Percentiles rank a stretch among this genome's conserved stretches.
These are phyloP conservation scores for Chionodraco myersi DNA, from an alignment of 2,113 vertebrate genomes.

Conservation along the genomic window DNA sequence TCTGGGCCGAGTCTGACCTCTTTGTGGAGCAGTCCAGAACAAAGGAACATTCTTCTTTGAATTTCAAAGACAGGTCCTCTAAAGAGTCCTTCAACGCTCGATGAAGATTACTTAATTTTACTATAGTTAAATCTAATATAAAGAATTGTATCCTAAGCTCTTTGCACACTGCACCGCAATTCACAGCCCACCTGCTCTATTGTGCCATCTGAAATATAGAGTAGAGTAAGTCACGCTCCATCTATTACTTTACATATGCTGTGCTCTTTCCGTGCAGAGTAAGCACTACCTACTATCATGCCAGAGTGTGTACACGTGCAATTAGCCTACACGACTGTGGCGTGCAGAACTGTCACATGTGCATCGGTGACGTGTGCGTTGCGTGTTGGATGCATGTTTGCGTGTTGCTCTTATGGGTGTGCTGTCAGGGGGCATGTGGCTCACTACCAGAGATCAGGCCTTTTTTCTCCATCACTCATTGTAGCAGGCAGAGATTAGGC, in stretches of 20 bases:
- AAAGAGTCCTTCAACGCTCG: not conserved
- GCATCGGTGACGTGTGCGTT: constrained; percentile 51
- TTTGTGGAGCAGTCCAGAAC: not conserved
- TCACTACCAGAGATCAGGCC: constrained; percentile 71
- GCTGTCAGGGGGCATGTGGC: constrained; percentile 73
- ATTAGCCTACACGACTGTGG: constrained; percentile 50
- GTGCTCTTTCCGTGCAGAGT: not conserved
- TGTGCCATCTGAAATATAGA: not conserved
- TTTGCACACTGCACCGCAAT: not conserved
- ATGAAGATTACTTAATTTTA: not conserved
- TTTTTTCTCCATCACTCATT: constrained; percentile 62
- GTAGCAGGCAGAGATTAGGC: constrained; percentile 73
- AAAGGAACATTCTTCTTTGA: not conserved
- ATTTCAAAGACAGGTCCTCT: not conserved
- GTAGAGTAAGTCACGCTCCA: not conserved
- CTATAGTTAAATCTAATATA: not conserved
- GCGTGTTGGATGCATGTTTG: constrained; percentile 73
- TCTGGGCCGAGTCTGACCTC: constrained; percentile 1
- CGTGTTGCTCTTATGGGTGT: constrained; percentile 66
- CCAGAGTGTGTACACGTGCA: constrained; percentile 30
- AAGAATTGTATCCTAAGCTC: not conserved
- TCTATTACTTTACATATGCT: not conserved
- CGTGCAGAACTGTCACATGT: constrained; percentile 62
- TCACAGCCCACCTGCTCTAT: not conserved
- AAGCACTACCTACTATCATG: not conserved